These are phyloP conservation scores for Recurvirostra avosetta DNA, from an alignment of 2,113 vertebrate genomes.

Conservation along the genomic window DNA sequence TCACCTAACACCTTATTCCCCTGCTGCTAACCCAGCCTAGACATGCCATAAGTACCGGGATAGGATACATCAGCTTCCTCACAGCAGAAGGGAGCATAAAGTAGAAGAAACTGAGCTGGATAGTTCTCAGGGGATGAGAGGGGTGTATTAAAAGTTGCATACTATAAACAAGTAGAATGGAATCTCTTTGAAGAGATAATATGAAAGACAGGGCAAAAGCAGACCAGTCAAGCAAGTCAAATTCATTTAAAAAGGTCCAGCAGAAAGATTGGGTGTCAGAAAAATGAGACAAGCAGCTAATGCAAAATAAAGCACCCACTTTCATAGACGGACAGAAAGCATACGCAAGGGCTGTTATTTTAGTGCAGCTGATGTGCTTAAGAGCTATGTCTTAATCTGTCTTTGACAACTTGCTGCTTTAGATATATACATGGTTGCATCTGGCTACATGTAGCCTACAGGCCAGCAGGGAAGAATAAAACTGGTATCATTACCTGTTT, in stretches of 20 bases:
- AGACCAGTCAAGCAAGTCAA: neutral
- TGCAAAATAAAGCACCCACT: neutral
- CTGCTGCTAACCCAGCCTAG: neutral
- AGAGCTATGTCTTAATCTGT: neutral
- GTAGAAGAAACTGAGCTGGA: neutral
- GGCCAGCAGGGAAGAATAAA: neutral
- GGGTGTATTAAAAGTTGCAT: neutral
- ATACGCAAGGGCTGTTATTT: neutral
- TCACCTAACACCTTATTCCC: neutral
- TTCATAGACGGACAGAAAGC: neutral
- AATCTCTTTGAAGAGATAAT: neutral
- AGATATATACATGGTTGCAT: neutral
- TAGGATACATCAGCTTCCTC: neutral
- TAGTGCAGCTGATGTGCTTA: slow-evolving; percentile 4
- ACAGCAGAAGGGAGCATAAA: neutral
- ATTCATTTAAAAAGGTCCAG: neutral
- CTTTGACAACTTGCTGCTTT: neutral
- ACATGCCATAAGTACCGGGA: neutral
- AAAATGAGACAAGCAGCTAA: slow-evolving; percentile 6
- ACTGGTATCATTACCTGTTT: neutral
- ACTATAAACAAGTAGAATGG: neutral
- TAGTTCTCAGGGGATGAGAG: neutral
- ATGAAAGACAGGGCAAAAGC: neutral
- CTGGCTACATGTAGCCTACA: neutral
- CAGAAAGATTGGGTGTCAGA: neutral